phyloP scores from a whole-genome alignment of 1,140 invertebrate genomes.

The Alviniconcha marisindica region DNA sequence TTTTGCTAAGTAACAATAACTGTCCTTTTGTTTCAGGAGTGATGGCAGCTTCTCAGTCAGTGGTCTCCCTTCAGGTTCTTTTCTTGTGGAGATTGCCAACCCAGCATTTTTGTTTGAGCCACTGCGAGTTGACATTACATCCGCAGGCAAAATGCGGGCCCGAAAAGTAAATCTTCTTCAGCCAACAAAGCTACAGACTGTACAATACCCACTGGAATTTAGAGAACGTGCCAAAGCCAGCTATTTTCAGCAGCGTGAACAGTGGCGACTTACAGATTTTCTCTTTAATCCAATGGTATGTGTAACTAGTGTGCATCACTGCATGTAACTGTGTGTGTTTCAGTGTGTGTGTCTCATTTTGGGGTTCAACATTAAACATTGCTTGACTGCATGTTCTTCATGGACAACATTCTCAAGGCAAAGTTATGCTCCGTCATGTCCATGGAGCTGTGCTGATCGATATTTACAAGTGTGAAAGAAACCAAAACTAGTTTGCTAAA shows the following conservation, averaged over 20 bases:
- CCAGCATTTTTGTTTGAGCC: conserved; percentile 87
- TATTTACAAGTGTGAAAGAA: too few species aligned
- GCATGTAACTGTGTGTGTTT: too few species aligned
- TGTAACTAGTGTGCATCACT: neutral
- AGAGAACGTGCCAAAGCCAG: conserved; percentile 87
- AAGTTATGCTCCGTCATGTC: too few species aligned
- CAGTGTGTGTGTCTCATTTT: too few species aligned
- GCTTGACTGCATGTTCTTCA: too few species aligned
- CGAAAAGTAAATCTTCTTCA: conserved; percentile 97
- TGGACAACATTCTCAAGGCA: too few species aligned
- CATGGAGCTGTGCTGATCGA: too few species aligned
- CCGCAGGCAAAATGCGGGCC: conserved; percentile 92
- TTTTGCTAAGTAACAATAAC: too few species aligned
- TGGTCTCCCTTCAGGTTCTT: conserved; percentile 95
- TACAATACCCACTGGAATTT: conserved; percentile 94
- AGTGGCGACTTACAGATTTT: conserved; percentile 96
- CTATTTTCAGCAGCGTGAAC: conserved; percentile 95
- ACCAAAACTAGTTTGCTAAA: too few species aligned
- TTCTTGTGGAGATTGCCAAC: conserved; percentile 94
- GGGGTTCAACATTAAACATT: too few species aligned
- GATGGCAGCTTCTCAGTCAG: conserved; percentile 96
- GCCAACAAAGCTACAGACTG: conserved; percentile 82
- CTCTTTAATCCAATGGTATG: conserved; percentile 93
- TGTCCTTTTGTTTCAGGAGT: conserved; percentile 54
- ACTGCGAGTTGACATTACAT: conserved; percentile 72